These are phyloP conservation scores for Saccostrea glomerata DNA, from an alignment of 1,140 invertebrate genomes.

Conservation along the genomic window DNA sequence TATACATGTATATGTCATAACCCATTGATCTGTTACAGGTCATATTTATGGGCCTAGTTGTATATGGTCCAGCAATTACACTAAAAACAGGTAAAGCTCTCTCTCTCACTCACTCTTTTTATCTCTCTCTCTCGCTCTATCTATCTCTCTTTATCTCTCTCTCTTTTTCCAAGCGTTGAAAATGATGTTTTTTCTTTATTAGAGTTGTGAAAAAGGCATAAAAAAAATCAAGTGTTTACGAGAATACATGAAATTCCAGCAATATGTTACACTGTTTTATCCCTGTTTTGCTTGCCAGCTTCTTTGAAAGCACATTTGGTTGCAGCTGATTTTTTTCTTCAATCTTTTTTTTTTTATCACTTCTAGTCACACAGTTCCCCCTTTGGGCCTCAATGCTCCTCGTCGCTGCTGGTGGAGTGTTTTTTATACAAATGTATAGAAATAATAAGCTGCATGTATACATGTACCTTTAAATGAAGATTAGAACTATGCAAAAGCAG, in stretches of 20 bases:
- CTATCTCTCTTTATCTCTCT: slow-evolving; percentile 9
- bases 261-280: no score
- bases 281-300: no score
- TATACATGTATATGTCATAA: not conserved
- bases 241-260: no score
- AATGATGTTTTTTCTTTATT: no score
- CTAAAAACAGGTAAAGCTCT: slow-evolving; percentile 64
- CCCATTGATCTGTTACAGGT: slow-evolving; percentile 53
- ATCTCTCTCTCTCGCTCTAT: not conserved
- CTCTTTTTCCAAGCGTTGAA: not conserved
- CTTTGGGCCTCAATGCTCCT: slow-evolving; percentile 50
- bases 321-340: not conserved
- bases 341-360: not conserved
- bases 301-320: no score
- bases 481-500: no score
- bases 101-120: not conserved
- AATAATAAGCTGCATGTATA: no score
- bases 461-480: no score
- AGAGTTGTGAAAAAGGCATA: no score
- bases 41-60: slow-evolving; percentile 70
- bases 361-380: slow-evolving; percentile 53
- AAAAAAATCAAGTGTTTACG: no score
- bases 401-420: slow-evolving; percentile 35
- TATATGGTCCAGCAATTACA: slow-evolving; percentile 71
- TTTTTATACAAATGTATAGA: slow-evolving; percentile 28